A percentile compares a stretch with the other conserved stretches of the same genome.
phyloP scores from a whole-genome alignment of 1,140 invertebrate genomes.

The Heliconius hermathena region DNA sequence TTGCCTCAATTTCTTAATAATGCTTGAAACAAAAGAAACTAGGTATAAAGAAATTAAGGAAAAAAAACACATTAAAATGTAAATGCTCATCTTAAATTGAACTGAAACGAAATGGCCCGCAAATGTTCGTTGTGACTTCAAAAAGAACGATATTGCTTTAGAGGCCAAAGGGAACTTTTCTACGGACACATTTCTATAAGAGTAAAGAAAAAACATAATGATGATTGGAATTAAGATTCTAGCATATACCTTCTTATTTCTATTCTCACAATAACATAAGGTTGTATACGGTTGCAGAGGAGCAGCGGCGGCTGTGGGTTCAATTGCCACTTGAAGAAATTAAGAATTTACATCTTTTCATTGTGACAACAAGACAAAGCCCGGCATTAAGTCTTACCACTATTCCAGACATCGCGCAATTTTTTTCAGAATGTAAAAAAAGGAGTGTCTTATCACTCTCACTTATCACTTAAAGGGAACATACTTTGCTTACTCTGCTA shows the following conservation, averaged over 20 bases:
- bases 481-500: too few species aligned
- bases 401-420: neutral
- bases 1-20: conserved; percentile 26
- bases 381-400: neutral
- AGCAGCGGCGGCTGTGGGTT: neutral
- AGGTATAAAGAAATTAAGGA: neutral
- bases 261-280: too few species aligned
- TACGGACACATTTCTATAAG: neutral
- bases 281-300: neutral
- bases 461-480: too few species aligned
- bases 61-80: conserved; percentile 13
- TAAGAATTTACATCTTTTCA: neutral
- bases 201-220: neutral
- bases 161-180: neutral
- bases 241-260: too few species aligned
- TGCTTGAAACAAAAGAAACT: too few species aligned
- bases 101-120: conserved; percentile 7
- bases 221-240: neutral
- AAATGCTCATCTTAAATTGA: conserved; percentile 13
- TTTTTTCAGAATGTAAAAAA: neutral
- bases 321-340: too few species aligned
- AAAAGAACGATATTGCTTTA: conserved; percentile 14
- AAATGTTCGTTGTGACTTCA: conserved; percentile 18
- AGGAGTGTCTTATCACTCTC: neutral
- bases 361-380: neutral